Conservation (phyloP, 2,888 invertebrate species). For the Steinernema hermaphroditum region DNA sequence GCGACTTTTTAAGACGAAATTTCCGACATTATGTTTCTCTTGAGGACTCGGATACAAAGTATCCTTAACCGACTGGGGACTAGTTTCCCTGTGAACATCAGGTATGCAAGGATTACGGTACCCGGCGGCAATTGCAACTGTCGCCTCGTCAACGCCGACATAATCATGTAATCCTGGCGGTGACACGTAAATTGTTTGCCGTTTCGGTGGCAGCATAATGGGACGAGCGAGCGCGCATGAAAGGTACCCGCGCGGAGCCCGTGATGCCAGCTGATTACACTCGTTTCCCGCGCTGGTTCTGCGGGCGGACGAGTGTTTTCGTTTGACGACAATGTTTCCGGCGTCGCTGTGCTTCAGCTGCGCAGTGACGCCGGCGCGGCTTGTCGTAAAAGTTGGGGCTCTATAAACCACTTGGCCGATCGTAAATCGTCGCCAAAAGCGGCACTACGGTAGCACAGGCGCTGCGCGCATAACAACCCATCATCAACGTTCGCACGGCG, state of each 20-base stretch:
- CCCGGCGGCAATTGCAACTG: not conserved
- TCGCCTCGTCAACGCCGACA: slow-evolving; percentile 4
- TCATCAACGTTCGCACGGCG: slow-evolving; percentile 30
- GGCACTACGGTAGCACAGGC: slow-evolving; percentile 1
- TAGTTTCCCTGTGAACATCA: too few relatives aligned
- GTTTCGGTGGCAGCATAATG: slow-evolving; percentile 28
- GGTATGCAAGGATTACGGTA: not conserved
- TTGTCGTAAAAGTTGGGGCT: slow-evolving; percentile 28
- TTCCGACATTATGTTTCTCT: too few relatives aligned
- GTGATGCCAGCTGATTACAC: slow-evolving; percentile 20
- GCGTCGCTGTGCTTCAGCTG: not conserved
- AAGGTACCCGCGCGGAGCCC: slow-evolving; percentile 1
- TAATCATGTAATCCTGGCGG: slow-evolving; percentile 24
- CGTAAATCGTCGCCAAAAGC: slow-evolving; percentile 31
- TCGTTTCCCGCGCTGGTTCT: too few relatives aligned
- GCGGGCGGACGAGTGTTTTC: slow-evolving; percentile 30
- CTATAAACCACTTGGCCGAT: slow-evolving; percentile 24
- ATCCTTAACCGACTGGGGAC: too few relatives aligned
- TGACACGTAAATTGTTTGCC: slow-evolving; percentile 30
- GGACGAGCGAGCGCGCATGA: not conserved
- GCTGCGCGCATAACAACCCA: slow-evolving; percentile 24
- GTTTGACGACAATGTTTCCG: slow-evolving; percentile 14
- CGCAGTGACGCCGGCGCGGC: slow-evolving; percentile 7
- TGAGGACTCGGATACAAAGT: too few relatives aligned
- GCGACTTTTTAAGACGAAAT: too few relatives aligned